Evolutionary conservation across 2,888 invertebrate genomes (phyloP).

Genomic region (Hofmannophila pseudospretella): DNA sequence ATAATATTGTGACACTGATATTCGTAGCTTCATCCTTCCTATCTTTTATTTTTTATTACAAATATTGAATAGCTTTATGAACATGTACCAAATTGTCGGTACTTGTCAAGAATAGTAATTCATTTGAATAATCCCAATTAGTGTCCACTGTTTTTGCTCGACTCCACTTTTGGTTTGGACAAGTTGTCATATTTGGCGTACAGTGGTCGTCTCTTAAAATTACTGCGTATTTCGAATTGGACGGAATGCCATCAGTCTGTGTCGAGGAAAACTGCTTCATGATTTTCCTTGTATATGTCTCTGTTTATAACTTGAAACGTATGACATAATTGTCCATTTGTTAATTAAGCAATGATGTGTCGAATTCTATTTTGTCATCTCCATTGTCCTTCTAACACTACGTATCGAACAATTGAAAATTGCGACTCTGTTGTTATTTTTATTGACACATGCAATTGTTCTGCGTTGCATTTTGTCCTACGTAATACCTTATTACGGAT

Average conservation of each 20-base stretch:
- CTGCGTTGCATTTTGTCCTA: neutral
- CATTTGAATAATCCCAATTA: constrained; percentile 24
- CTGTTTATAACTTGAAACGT: constrained; percentile 1
- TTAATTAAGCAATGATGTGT: neutral
- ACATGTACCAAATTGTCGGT: constrained; percentile 1
- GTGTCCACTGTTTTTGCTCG: constrained; percentile 34
- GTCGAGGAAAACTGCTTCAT: constrained; percentile 36
- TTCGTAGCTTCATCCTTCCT: neutral
- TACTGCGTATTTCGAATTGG: constrained; percentile 30
- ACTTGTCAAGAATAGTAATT: constrained; percentile 2
- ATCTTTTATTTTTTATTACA: neutral
- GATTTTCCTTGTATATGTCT: neutral
- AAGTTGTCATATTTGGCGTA: constrained; percentile 55
- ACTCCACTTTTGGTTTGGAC: constrained; percentile 41
- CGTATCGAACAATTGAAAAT: neutral
- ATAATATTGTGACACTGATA: neutral
- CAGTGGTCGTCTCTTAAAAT: constrained; percentile 30
- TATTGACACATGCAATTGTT: neutral
- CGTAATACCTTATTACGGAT: neutral
- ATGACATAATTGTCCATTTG: neutral
- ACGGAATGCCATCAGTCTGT: constrained; percentile 28
- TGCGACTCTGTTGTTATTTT: neutral
- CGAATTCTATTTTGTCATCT: no score
- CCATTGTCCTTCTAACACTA: neutral
- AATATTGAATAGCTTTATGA: constrained; percentile 5